phyloP scores from a whole-genome alignment of 2,888 invertebrate species.

The Hirtodrosophila confusa region DNA sequence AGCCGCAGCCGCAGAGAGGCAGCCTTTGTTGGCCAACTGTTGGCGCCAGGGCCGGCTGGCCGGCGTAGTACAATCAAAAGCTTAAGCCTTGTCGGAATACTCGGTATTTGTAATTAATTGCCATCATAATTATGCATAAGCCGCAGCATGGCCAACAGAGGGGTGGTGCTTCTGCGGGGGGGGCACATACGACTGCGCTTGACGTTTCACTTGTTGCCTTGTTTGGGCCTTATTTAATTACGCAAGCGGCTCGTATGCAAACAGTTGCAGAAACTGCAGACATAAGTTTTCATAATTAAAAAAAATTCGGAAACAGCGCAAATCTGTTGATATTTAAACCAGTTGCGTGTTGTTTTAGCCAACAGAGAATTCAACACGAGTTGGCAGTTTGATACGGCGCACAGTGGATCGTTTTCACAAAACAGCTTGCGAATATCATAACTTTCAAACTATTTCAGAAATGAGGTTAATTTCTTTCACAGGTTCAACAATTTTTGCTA shows the following conservation, averaged over 20 bases:
- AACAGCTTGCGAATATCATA: too few relatives aligned
- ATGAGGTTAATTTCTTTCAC: too few relatives aligned
- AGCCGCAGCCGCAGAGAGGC: slow-evolving; percentile 35
- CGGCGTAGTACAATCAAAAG: slow-evolving; percentile 15
- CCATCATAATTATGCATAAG: slow-evolving; percentile 58
- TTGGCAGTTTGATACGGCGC: too few relatives aligned
- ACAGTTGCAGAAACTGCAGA: slow-evolving; percentile 34
- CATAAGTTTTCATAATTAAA: slow-evolving; percentile 50
- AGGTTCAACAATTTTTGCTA: too few relatives aligned
- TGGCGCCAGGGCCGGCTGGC: slow-evolving; percentile 45
- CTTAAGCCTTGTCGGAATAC: slow-evolving; percentile 48
- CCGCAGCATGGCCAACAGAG: slow-evolving; percentile 9
- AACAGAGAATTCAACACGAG: too few relatives aligned
- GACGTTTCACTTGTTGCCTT: slow-evolving; percentile 48
- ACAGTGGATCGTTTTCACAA: too few relatives aligned
- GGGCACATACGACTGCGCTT: neutral
- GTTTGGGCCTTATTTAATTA: slow-evolving; percentile 46
- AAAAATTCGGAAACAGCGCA: slow-evolving; percentile 25
- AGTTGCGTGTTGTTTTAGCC: slow-evolving; percentile 33
- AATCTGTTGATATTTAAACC: slow-evolving; percentile 21
- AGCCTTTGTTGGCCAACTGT: slow-evolving; percentile 53
- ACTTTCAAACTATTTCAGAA: too few relatives aligned
- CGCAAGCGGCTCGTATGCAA: slow-evolving; percentile 46
- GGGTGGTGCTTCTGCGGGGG: slow-evolving; percentile 1
- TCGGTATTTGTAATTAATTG: slow-evolving; percentile 63